Conservation (phyloP, 1,140 invertebrate species). For the Potamilus streckersoni region DNA sequence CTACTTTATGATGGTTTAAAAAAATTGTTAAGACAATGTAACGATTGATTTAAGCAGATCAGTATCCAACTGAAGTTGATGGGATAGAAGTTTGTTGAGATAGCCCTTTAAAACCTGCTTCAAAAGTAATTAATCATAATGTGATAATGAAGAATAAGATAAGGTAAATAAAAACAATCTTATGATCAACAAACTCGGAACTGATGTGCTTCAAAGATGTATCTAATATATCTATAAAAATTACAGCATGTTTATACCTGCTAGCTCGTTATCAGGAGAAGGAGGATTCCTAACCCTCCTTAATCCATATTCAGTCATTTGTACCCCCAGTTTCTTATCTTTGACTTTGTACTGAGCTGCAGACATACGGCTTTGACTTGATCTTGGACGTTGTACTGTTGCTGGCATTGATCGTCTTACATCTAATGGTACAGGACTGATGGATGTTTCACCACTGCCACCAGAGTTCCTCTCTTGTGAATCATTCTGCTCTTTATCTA, state of each 20-base stretch:
- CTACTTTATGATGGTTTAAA: too few relatives aligned
- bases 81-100: too few relatives aligned
- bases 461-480: conserved; percentile 25
- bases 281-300: conserved; percentile 26
- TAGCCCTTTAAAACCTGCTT: too few relatives aligned
- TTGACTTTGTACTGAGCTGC: conserved; percentile 24
- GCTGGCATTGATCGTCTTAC: not conserved
- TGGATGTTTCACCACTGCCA: conserved; percentile 25
- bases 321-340: conserved; percentile 21
- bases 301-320: conserved; percentile 32
- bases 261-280: conserved; percentile 7
- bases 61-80: too few relatives aligned
- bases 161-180: not conserved
- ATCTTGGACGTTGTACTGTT: conserved; percentile 3
- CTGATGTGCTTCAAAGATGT: not conserved
- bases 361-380: conserved; percentile 13
- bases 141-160: too few relatives aligned
- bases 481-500: not conserved
- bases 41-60: too few relatives aligned
- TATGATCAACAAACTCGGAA: not conserved
- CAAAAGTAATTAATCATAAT: too few relatives aligned
- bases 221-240: not conserved
- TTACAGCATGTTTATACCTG: not conserved
- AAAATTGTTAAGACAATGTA: too few relatives aligned
- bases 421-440: conserved; percentile 14